Conservation (phyloP, 2,797 vertebrate species). For the Ctenopoma multispine region DNA sequence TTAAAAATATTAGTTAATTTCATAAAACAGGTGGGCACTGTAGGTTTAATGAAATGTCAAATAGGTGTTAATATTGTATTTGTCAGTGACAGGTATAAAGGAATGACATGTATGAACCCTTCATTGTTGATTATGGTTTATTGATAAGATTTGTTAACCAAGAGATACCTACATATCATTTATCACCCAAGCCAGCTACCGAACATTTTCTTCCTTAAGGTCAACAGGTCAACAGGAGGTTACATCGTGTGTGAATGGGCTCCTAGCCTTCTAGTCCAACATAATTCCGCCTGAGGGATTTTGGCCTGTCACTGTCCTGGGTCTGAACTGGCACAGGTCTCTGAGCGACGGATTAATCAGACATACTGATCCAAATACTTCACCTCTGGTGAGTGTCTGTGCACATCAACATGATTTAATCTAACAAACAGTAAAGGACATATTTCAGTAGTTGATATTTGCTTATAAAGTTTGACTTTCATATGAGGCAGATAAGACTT, state of each 20-base stretch:
- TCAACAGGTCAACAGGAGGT: conserved; percentile 34
- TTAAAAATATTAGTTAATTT: neutral
- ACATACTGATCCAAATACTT: conserved; percentile 55
- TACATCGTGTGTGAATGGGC: conserved; percentile 24
- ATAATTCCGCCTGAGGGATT: conserved; percentile 37
- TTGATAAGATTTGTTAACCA: neutral
- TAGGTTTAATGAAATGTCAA: neutral
- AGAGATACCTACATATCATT: neutral
- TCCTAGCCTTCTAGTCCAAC: conserved; percentile 26
- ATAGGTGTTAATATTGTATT: neutral
- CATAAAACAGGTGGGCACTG: neutral
- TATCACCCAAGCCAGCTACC: neutral
- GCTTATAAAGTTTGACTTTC: conserved; percentile 18
- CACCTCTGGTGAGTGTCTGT: conserved; percentile 40
- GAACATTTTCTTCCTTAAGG: neutral
- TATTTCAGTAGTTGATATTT: conserved; percentile 30
- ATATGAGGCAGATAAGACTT: conserved; percentile 13
- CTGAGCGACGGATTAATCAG: conserved; percentile 49
- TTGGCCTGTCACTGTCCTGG: conserved; percentile 30
- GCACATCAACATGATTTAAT: conserved; percentile 48
- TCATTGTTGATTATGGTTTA: neutral
- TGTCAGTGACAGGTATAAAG: neutral
- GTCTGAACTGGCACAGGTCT: conserved; percentile 56
- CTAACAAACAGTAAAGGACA: conserved; percentile 22
- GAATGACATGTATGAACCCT: neutral